Conservation (phyloP, 23 tunicate genomes). For the Clavelina lepadiformis region DNA sequence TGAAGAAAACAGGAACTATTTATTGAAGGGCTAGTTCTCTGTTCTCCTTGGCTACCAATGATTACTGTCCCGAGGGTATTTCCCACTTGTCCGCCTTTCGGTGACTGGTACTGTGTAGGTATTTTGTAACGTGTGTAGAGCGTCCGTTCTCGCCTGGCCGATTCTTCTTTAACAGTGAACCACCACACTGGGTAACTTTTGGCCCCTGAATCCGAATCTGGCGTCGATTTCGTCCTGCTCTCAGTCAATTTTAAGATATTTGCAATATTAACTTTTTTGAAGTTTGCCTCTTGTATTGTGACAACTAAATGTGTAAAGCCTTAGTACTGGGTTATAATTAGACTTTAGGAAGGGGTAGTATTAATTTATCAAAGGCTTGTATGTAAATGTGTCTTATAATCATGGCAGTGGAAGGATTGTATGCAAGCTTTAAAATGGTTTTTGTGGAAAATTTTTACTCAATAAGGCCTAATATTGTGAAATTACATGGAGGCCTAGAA, state of each 20-base stretch:
- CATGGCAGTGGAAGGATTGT: conserved; percentile 21
- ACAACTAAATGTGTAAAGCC: conserved; percentile 8
- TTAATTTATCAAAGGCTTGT: too few relatives aligned
- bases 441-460: conserved; percentile 21
- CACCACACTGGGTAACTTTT: conserved; percentile 6
- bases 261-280: conserved; percentile 20
- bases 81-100: too few relatives aligned
- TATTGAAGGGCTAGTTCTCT: too few relatives aligned
- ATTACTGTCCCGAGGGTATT: too few relatives aligned
- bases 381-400: conserved; percentile 9
- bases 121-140: too few relatives aligned
- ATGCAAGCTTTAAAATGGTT: conserved; percentile 14
- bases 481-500: too few relatives aligned
- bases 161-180: too few relatives aligned
- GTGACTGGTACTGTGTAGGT: too few relatives aligned
- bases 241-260: conserved; percentile 20
- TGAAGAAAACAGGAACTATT: too few relatives aligned
- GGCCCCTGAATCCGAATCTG: conserved; percentile 17
- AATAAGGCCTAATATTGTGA: conserved; percentile 6
- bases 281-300: conserved; percentile 9
- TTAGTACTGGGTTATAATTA: background rate
- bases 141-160: too few relatives aligned
- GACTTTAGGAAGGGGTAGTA: conserved; percentile 7
- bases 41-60: too few relatives aligned
- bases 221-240: conserved; percentile 8